phyloP scores from a whole-genome alignment of 2,888 invertebrate genomes.

The Acanthosepion esculentum region DNA sequence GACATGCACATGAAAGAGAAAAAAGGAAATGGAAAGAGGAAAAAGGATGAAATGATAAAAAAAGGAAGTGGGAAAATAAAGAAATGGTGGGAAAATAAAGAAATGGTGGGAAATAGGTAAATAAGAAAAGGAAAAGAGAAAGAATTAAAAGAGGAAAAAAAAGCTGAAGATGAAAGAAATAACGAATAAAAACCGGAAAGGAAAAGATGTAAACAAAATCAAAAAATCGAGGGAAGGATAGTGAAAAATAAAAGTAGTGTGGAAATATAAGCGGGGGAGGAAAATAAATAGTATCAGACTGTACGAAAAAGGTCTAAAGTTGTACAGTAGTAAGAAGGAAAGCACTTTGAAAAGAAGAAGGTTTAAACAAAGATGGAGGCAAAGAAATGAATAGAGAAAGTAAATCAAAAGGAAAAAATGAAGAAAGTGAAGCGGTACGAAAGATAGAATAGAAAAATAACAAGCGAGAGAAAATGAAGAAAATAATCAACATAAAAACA shows the following conservation, averaged over 20 bases:
- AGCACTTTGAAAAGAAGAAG: background rate
- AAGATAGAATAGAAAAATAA: no score
- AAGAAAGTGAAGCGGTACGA: no score
- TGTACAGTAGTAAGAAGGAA: background rate
- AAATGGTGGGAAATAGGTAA: no score
- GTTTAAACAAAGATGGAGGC: background rate
- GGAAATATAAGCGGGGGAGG: background rate
- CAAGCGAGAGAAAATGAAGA: no score
- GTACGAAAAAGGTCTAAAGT: background rate
- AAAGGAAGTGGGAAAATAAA: no score
- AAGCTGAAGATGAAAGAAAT: background rate
- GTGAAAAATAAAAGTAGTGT: background rate
- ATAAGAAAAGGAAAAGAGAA: background rate
- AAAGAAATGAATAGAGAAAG: background rate
- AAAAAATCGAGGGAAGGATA: background rate
- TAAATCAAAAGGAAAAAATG: background rate
- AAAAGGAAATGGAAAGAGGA: background rate
- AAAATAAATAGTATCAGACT: background rate
- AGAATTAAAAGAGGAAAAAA: background rate
- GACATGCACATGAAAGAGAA: background rate
- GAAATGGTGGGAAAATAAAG: no score
- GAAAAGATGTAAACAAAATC: no score
- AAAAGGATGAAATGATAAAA: background rate
- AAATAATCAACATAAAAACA: no score
- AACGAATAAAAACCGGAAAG: background rate